Evolutionary conservation across 2,888 invertebrate genomes (phyloP).

Genomic region (Listrodromus nycthemerus): DNA sequence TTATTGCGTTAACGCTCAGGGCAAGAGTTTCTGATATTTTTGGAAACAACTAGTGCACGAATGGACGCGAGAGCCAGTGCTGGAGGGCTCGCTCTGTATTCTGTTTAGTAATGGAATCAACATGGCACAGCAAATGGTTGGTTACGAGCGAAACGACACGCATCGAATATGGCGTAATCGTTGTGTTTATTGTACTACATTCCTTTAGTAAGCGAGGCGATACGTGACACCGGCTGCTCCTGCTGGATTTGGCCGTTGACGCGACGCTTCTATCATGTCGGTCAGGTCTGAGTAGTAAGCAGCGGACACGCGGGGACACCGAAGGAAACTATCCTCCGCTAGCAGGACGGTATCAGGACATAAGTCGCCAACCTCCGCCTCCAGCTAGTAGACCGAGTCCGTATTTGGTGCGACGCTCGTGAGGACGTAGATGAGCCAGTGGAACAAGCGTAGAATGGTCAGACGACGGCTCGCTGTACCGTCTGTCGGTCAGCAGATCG

Average conservation of each 20-base stretch:
- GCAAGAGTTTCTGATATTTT: background rate
- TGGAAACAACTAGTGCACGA: background rate
- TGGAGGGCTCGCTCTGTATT: background rate
- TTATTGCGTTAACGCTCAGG: background rate
- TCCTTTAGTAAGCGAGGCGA: slow-evolving; percentile 28
- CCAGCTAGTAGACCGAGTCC: slow-evolving; percentile 28
- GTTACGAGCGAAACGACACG: slow-evolving; percentile 1
- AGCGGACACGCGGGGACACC: background rate
- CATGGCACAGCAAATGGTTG: background rate
- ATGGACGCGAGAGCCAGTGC: background rate
- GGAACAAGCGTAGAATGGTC: slow-evolving; percentile 41
- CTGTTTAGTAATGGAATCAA: background rate
- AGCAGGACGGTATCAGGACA: background rate
- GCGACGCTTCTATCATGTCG: background rate
- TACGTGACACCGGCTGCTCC: slow-evolving; percentile 47
- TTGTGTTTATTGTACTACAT: slow-evolving; percentile 38
- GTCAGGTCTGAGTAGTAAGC: slow-evolving; percentile 1
- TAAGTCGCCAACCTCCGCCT: background rate
- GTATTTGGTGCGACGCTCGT: background rate
- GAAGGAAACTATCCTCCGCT: background rate
- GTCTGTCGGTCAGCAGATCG: slow-evolving; percentile 50
- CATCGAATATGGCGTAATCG: slow-evolving; percentile 13
- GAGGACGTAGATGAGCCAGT: slow-evolving; percentile 3
- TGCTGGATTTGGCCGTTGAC: slow-evolving; percentile 19
- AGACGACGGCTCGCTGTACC: slow-evolving; percentile 58